Percentiles rank a stretch among this genome's conserved stretches.
phyloP scores from a whole-genome alignment of 2,888 invertebrate species.

The Anthrax anthrax region DNA sequence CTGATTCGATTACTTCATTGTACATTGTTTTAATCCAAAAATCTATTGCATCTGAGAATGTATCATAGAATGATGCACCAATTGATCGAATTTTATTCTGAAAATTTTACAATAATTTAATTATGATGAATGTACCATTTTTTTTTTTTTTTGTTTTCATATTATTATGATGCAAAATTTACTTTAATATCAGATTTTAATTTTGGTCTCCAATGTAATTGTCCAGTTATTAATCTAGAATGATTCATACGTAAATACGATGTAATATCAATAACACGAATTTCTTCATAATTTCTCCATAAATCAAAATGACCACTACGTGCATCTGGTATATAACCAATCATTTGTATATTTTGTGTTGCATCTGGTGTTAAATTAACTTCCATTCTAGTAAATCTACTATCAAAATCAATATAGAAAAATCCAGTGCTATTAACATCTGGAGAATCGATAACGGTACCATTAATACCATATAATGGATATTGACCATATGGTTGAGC shows the following conservation, averaged over 20 bases:
- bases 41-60: slow-evolving; percentile 40
- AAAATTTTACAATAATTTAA: slow-evolving; percentile 5
- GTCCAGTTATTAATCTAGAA: slow-evolving; percentile 64
- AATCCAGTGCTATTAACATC: slow-evolving; percentile 44
- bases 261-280: slow-evolving; percentile 58
- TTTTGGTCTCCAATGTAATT: slow-evolving; percentile 65
- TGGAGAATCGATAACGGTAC: slow-evolving; percentile 41
- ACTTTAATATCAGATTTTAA: slow-evolving; percentile 48
- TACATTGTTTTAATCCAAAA: slow-evolving; percentile 53
- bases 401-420: slow-evolving; percentile 41
- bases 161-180: slow-evolving; percentile 12
- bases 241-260: slow-evolving; percentile 72
- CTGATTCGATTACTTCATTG: slow-evolving; percentile 51
- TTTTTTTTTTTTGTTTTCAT: too few relatives aligned
- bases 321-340: slow-evolving; percentile 62
- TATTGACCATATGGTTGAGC: slow-evolving; percentile 36
- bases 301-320: slow-evolving; percentile 60
- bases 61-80: slow-evolving; percentile 36
- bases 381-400: slow-evolving; percentile 48
- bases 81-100: slow-evolving; percentile 35
- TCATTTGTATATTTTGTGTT: slow-evolving; percentile 51
- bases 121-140: background rate
- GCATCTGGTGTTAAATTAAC: slow-evolving; percentile 57
- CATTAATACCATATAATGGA: slow-evolving; percentile 43
- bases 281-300: slow-evolving; percentile 72